Conservation (phyloP, 2,888 invertebrate genomes). For the Ochropacha duplaris region DNA sequence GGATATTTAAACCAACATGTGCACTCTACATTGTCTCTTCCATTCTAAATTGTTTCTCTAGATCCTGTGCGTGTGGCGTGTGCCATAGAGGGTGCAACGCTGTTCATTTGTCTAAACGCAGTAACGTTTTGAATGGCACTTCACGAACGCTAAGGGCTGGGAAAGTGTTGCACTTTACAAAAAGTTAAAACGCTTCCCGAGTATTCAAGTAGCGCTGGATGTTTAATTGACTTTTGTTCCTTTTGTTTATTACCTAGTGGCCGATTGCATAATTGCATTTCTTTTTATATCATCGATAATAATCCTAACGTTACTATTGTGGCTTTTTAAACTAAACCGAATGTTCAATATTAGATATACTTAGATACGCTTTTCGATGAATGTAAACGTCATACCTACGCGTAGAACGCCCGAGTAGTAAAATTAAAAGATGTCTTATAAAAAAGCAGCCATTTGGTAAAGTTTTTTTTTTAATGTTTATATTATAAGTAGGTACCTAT, state of each 20-base stretch:
- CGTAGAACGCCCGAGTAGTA: too few relatives aligned
- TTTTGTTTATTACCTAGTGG: constrained; percentile 45
- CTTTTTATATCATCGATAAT: background rate
- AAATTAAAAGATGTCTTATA: too few relatives aligned
- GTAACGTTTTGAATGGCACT: constrained; percentile 70
- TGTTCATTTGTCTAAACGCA: constrained; percentile 82
- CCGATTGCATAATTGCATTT: constrained; percentile 44
- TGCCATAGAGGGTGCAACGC: constrained; percentile 72
- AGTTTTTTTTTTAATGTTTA: too few relatives aligned
- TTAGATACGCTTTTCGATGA: too few relatives aligned
- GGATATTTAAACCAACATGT: background rate
- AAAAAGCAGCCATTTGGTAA: too few relatives aligned
- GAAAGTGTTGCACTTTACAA: constrained; percentile 82
- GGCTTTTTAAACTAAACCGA: too few relatives aligned
- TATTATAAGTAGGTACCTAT: too few relatives aligned
- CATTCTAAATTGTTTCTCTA: constrained; percentile 23
- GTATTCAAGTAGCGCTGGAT: constrained; percentile 44
- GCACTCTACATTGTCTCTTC: constrained; percentile 10
- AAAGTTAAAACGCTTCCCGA: constrained; percentile 74
- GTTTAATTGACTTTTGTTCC: constrained; percentile 54
- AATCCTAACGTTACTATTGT: background rate
- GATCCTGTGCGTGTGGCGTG: constrained; percentile 48
- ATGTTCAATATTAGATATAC: too few relatives aligned
- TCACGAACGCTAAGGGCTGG: constrained; percentile 54
- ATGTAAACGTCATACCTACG: too few relatives aligned